A percentile compares a stretch with the other conserved stretches of the same genome.
These are phyloP conservation scores for Bombus consobrinus DNA, from an alignment of 1,140 invertebrate species.

Conservation along the genomic window DNA sequence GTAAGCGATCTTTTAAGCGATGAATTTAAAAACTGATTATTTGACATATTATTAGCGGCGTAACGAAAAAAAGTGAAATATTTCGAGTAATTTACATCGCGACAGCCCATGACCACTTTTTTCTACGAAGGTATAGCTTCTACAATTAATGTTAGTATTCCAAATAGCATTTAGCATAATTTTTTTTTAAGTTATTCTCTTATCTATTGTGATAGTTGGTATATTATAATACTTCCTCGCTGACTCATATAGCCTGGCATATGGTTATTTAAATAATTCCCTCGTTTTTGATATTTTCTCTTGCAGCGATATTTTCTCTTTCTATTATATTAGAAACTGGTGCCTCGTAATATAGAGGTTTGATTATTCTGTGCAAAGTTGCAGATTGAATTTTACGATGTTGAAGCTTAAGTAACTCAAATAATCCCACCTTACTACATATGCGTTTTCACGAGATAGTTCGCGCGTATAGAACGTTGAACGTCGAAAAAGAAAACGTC, in stretches of 20 bases:
- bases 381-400: not conserved
- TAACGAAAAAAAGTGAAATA: too few relatives aligned
- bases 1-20: too few relatives aligned
- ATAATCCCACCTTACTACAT: not conserved
- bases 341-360: not conserved
- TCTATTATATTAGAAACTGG: not conserved
- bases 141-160: too few relatives aligned
- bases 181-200: not conserved
- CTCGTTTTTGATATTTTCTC: not conserved
- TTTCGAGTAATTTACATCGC: too few relatives aligned
- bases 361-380: not conserved
- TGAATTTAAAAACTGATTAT: too few relatives aligned
- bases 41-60: too few relatives aligned
- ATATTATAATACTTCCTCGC: not conserved
- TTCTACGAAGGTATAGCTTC: too few relatives aligned
- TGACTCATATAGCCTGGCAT: too few relatives aligned
- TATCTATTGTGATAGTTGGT: not conserved
- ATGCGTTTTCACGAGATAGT: not conserved
- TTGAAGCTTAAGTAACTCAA: not conserved
- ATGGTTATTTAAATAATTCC: not conserved
- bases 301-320: not conserved
- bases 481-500: conserved; percentile 9
- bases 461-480: not conserved
- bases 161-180: not conserved
- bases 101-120: too few relatives aligned